phyloP scores from a whole-genome alignment of 2,797 vertebrate species.

The Phataginus tricuspis region DNA sequence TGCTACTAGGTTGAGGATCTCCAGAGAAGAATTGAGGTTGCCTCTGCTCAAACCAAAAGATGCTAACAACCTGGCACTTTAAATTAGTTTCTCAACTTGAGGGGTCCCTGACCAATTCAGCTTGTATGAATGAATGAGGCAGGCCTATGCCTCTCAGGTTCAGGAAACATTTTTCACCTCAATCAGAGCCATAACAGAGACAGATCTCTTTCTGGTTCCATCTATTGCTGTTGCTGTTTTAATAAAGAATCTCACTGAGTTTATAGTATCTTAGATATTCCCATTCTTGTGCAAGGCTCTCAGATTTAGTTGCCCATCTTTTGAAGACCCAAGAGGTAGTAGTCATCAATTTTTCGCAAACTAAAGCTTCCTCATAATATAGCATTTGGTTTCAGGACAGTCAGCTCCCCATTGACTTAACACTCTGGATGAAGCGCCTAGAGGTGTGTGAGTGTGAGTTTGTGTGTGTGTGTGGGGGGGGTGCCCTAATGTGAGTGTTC shows the following conservation, averaged over 20 bases:
- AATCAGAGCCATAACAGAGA: neutral
- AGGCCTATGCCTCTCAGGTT: neutral
- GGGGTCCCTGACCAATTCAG: neutral
- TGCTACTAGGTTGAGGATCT: neutral
- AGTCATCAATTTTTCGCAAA: neutral
- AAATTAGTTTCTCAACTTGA: neutral
- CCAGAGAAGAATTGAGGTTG: neutral
- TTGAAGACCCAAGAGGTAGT: neutral
- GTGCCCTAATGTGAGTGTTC: neutral
- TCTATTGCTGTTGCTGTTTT: neutral
- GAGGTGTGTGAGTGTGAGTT: neutral
- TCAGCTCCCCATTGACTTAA: neutral
- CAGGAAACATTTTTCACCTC: neutral
- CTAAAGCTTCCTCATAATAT: neutral
- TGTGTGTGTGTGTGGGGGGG: neutral
- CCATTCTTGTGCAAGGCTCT: neutral
- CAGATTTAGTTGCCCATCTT: neutral
- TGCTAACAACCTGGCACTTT: neutral
- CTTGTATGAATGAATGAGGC: neutral
- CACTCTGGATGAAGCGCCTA: neutral
- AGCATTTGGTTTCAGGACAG: neutral
- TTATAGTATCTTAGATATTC: neutral
- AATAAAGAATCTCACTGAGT: neutral
- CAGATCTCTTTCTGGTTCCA: neutral
- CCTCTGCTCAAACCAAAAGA: neutral